These are phyloP conservation scores for Metaphire vulgaris DNA, from an alignment of 1,140 invertebrate species.

Conservation along the genomic window DNA sequence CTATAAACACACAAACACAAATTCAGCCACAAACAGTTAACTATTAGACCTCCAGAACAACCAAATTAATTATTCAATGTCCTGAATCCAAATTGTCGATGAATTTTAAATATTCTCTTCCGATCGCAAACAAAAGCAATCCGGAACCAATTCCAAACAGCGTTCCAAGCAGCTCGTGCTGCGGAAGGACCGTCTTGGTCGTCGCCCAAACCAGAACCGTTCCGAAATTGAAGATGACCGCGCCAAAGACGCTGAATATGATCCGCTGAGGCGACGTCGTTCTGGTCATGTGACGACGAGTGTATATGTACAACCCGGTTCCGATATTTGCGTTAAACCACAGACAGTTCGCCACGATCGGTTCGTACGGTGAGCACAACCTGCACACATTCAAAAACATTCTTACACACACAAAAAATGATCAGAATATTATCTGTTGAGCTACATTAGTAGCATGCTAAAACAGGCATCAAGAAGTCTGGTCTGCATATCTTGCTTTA, in stretches of 20 bases:
- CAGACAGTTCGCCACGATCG: slow-evolving; percentile 37
- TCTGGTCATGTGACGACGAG: slow-evolving; percentile 33
- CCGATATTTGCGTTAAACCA: slow-evolving; percentile 46
- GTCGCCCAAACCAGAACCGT: slow-evolving; percentile 40
- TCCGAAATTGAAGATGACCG: slow-evolving; percentile 44
- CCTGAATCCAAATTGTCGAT: slow-evolving; percentile 15
- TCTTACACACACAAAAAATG: neutral
- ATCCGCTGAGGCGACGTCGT: slow-evolving; percentile 31
- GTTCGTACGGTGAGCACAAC: slow-evolving; percentile 33
- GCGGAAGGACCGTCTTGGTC: slow-evolving; percentile 45
- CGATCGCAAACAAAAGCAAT: slow-evolving; percentile 34
- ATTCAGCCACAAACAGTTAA: too few relatives aligned
- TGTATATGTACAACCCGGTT: slow-evolving; percentile 41
- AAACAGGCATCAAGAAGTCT: too few relatives aligned
- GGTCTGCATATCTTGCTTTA: too few relatives aligned
- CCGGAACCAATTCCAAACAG: slow-evolving; percentile 35
- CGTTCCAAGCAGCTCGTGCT: slow-evolving; percentile 47
- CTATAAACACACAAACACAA: too few relatives aligned
- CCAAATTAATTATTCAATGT: too few relatives aligned
- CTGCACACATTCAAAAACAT: slow-evolving; percentile 33
- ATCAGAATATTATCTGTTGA: neutral
- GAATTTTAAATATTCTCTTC: slow-evolving; percentile 34
- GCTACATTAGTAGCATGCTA: too few relatives aligned
- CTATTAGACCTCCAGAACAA: too few relatives aligned
- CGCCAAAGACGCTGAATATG: slow-evolving; percentile 39